A percentile compares a stretch with the other conserved stretches of the same genome.
Conservation (phyloP, 2,113 vertebrate genomes). For the Corythoichthys haematopterus region DNA sequence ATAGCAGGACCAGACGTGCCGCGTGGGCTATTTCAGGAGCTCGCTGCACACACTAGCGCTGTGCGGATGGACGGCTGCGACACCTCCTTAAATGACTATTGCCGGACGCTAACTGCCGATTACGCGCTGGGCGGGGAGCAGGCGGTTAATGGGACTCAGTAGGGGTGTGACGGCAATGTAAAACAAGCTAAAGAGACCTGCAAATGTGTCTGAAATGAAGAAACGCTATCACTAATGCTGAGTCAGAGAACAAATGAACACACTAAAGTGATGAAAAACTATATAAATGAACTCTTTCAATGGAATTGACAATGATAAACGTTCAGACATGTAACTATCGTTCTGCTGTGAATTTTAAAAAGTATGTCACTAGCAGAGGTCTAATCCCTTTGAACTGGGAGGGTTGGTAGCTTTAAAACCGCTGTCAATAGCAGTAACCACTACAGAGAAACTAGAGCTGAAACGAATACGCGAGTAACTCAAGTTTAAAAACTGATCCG, state of each 20-base stretch:
- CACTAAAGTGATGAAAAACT: neutral
- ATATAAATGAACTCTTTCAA: neutral
- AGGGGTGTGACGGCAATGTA: constrained; percentile 6
- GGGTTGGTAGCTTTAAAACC: too few relatives aligned
- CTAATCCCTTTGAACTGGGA: too few relatives aligned
- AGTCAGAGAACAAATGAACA: neutral
- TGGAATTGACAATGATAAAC: neutral
- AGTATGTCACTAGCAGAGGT: too few relatives aligned
- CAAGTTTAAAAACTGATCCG: too few relatives aligned
- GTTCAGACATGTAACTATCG: neutral
- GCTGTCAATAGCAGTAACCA: too few relatives aligned
- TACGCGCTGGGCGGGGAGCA: constrained; percentile 25
- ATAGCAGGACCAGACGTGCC: constrained; percentile 48
- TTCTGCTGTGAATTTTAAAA: too few relatives aligned
- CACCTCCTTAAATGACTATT: constrained; percentile 43
- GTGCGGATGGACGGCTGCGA: constrained; percentile 42
- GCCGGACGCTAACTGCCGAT: constrained; percentile 48
- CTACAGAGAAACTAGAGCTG: too few relatives aligned
- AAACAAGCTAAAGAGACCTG: constrained; percentile 5
- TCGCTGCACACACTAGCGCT: constrained; percentile 44
- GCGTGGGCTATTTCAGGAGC: constrained; percentile 50
- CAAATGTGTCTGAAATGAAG: neutral
- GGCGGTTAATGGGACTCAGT: constrained; percentile 10
- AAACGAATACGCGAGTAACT: too few relatives aligned
- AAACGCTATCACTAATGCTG: neutral